A percentile compares a stretch with the other conserved stretches of the same genome.
Evolutionary conservation across 2,888 invertebrate genomes (phyloP).

Genomic region (Epirrhoe alternata): DNA sequence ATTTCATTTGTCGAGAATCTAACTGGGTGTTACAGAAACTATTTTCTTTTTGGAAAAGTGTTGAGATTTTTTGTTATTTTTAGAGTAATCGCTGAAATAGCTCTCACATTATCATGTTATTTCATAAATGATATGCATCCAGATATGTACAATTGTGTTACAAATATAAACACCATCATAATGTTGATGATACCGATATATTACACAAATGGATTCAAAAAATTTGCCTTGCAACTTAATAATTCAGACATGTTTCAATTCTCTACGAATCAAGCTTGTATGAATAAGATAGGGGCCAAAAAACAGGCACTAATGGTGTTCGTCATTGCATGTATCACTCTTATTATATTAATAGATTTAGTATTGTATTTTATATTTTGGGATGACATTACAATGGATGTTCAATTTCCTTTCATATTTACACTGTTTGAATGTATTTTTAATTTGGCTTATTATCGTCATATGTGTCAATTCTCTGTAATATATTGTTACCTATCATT

Average conservation of each 20-base stretch:
- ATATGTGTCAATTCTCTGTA: not conserved
- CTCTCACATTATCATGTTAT: not conserved
- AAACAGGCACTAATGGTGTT: not conserved
- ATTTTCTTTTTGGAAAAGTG: slow-evolving; percentile 19
- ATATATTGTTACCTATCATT: slow-evolving; percentile 11
- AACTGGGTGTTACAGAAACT: slow-evolving; percentile 32
- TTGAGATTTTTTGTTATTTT: slow-evolving; percentile 14
- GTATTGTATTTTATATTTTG: not conserved
- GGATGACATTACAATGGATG: not conserved
- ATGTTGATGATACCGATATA: not conserved
- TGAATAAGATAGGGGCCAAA: not conserved
- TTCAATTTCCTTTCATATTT: not conserved
- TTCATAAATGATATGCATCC: not conserved
- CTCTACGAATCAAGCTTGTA: not conserved
- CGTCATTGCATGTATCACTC: not conserved
- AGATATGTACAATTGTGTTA: not conserved
- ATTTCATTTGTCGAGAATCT: slow-evolving; percentile 26
- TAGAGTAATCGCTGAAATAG: slow-evolving; percentile 16
- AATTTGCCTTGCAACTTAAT: not conserved
- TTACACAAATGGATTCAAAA: not conserved
- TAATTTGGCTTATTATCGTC: not conserved
- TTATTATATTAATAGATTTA: not conserved
- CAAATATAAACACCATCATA: not conserved
- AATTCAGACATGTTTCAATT: not conserved
- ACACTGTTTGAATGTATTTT: slow-evolving; percentile 5